Conservation (phyloP, 2,797 vertebrate species). For the Xenopus petersii region DNA sequence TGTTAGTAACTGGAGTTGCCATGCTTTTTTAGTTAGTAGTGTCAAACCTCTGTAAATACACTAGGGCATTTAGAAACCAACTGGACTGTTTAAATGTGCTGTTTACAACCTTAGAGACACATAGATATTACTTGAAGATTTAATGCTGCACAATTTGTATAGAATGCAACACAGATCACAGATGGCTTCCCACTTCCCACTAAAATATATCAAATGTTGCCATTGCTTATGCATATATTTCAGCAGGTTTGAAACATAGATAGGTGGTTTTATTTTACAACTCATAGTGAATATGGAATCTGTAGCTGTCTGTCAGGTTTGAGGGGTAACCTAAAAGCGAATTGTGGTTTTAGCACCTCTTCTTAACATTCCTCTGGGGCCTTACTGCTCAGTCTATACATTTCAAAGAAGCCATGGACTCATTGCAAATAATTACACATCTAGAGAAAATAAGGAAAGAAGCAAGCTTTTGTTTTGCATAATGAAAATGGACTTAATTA, state of each 20-base stretch:
- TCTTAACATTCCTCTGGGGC: conserved; percentile 61
- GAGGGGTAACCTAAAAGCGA: conserved; percentile 32
- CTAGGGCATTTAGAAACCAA: conserved; percentile 81
- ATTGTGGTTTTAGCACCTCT: conserved; percentile 52
- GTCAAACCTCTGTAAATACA: conserved; percentile 76
- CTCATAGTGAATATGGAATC: conserved; percentile 52
- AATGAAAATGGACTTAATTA: background rate
- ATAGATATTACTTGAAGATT: conserved; percentile 71
- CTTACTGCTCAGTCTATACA: conserved; percentile 44
- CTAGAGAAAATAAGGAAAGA: background rate
- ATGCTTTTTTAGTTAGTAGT: conserved; percentile 82
- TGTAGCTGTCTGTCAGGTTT: conserved; percentile 48
- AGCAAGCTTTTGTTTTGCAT: background rate
- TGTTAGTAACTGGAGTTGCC: conserved; percentile 80
- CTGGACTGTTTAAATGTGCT: conserved; percentile 64
- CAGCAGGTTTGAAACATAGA: conserved; percentile 24
- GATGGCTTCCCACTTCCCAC: conserved; percentile 66
- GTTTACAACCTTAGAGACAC: conserved; percentile 66
- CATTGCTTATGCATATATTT: conserved; percentile 9
- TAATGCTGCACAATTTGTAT: conserved; percentile 72
- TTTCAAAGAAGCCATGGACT: background rate
- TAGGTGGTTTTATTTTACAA: conserved; percentile 57
- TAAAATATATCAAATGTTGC: conserved; percentile 61
- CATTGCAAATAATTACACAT: background rate
- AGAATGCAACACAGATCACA: conserved; percentile 73